These are phyloP conservation scores for Andrena cerasifolii DNA, from an alignment of 1,140 invertebrate species.

Conservation along the genomic window DNA sequence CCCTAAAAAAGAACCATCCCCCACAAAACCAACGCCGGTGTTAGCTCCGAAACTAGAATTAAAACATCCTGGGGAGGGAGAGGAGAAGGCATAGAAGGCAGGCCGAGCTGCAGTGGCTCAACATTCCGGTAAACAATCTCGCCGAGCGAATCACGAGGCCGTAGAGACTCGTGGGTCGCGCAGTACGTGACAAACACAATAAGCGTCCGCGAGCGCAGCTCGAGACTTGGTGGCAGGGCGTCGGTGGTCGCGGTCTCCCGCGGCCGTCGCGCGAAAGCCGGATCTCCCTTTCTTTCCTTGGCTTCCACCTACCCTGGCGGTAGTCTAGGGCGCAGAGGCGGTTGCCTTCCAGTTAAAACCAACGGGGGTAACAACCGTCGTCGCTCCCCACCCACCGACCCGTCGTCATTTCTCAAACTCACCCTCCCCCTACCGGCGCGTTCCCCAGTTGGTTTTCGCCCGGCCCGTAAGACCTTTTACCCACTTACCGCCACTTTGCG, in stretches of 20 bases:
- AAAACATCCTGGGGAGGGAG: no score
- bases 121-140: constrained; percentile 42
- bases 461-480: constrained; percentile 65
- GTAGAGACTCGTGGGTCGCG: not conserved
- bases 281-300: constrained; percentile 5
- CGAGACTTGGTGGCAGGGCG: no score
- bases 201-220: not conserved
- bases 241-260: not conserved
- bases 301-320: not conserved
- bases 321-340: not conserved
- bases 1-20: no score
- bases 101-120: not conserved
- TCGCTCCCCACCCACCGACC: not conserved
- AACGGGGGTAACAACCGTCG: not conserved
- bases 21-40: no score
- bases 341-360: not conserved
- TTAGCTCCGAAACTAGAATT: no score
- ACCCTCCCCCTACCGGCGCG: not conserved
- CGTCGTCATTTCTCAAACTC: constrained; percentile 60
- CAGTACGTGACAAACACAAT: constrained; percentile 20
- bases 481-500: constrained; percentile 66
- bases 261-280: not conserved
- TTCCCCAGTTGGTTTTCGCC: no score
- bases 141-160: constrained; percentile 9
- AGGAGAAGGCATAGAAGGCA: no score